These are phyloP conservation scores for Orthosia incerta DNA, from an alignment of 2,888 invertebrate genomes.

Conservation along the genomic window DNA sequence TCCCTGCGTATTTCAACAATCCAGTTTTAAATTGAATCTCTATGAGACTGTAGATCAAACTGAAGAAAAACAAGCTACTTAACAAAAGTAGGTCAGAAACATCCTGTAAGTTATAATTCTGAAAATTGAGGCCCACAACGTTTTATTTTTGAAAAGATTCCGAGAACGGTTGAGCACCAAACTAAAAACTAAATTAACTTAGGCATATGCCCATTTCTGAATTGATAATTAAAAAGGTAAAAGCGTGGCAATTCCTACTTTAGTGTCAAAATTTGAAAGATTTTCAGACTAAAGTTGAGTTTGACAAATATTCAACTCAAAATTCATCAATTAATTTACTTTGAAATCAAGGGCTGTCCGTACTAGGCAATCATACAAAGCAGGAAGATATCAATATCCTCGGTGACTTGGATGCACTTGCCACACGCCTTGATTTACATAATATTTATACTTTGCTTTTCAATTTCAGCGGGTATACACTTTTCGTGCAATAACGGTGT, in stretches of 20 bases:
- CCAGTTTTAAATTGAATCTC: neutral
- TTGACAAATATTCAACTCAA: no score
- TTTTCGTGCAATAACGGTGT: neutral
- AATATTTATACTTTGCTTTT: conserved; percentile 51
- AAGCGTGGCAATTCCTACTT: no score
- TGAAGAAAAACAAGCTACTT: neutral
- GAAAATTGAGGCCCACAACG: no score
- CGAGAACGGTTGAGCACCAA: no score
- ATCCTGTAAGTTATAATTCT: neutral
- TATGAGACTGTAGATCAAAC: neutral
- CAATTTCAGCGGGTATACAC: conserved; percentile 23
- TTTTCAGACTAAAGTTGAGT: no score
- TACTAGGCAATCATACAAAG: neutral
- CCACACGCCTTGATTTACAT: conserved; percentile 34
- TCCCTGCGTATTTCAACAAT: neutral
- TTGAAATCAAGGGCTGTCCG: conserved; percentile 20
- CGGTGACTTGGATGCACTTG: conserved; percentile 25
- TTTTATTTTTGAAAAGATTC: no score
- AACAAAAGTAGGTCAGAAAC: neutral
- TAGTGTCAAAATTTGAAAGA: no score
- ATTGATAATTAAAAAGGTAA: no score
- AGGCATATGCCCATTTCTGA: no score
- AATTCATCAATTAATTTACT: neutral
- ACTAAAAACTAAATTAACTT: neutral
- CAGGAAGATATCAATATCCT: conserved; percentile 16